Evolutionary conservation across 2,797 vertebrate genomes (phyloP), one percentile per base, ranked within the genome.

Genomic region (Serranus cabrilla): DNA sequence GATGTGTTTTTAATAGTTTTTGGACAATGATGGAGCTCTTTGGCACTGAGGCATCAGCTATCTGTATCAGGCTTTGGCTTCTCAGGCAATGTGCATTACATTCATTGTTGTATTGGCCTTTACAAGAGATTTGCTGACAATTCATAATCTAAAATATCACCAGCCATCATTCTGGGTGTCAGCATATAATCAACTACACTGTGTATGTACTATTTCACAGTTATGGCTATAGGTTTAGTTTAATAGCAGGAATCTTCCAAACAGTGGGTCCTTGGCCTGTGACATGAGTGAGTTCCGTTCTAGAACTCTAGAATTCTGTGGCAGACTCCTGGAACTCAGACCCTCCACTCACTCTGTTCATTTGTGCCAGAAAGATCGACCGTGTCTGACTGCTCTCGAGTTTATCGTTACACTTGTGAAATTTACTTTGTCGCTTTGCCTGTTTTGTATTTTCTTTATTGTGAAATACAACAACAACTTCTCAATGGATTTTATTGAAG

Each of bases 201-300:
- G 61, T 43, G 27, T 1, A 43, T 62, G 62, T 20, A 56, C 47
- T 13, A 27, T 63, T 68, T 45, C 7, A 54, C 47, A 49, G 11
- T 13, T 40, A 7, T 47, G 23, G 9, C 55, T 40, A 25, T 12
- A 51, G 20, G 49, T 11, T 45, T 71, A 46, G 43, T 50, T 23
- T 45, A 51, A 27, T 27, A 58, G 17, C 20, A 57, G n/a, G 7
- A 67, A 43, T 5, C 20, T 37, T 16, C 11, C 1, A 23, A 14
- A 49, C 46, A 27, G 17, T 0, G 1, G 54, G 25, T 67, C 47
- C 47, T 11, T 46, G 40, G 63, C n/a, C n/a, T n/a, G n/a, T 52
- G 45, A 57, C 47, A 47, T 2, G 14, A 7, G 34, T 34, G 5
- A 34, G 8, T 34, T 34, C 8, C 34, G 20, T 50, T 49, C n/a